Percentiles rank a stretch among this genome's conserved stretches.
Conservation (phyloP, 2,888 invertebrate genomes). For the Pherbina coryleti region DNA sequence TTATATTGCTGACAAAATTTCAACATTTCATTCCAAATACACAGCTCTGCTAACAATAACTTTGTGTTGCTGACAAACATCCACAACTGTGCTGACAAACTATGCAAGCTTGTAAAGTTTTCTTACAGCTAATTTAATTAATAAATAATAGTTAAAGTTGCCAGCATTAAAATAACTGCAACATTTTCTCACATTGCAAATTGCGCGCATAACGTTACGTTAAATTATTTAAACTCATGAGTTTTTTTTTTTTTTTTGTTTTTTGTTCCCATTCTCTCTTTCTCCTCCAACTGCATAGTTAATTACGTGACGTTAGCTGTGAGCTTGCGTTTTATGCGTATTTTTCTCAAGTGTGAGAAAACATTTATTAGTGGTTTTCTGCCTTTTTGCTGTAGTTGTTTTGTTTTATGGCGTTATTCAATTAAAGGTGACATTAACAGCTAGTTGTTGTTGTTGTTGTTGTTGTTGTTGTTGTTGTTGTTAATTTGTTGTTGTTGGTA, state of each 20-base stretch:
- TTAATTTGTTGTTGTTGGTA: not conserved
- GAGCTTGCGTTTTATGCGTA: constrained; percentile 4
- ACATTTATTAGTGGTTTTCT: not conserved
- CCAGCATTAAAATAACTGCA: too few relatives aligned
- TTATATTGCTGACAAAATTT: too few relatives aligned
- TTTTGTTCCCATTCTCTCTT: not conserved
- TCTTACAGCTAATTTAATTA: too few relatives aligned
- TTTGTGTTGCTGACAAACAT: too few relatives aligned
- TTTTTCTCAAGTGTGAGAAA: constrained; percentile 19
- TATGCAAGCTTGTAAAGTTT: too few relatives aligned
- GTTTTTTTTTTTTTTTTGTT: not conserved
- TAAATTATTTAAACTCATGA: constrained; percentile 12
- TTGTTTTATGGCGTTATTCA: not conserved
- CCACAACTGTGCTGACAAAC: too few relatives aligned
- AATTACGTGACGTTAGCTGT: not conserved
- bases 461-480: not conserved
- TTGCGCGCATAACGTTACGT: constrained; percentile 7
- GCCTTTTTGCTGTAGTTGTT: not conserved
- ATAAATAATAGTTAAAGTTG: too few relatives aligned
- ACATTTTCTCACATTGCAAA: not conserved
- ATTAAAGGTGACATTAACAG: constrained; percentile 1
- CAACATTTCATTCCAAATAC: too few relatives aligned
- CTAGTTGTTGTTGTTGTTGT: not conserved
- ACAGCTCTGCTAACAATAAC: too few relatives aligned
- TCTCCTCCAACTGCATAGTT: not conserved